Evolutionary conservation across 2,888 invertebrate species (phyloP), one percentile per base, ranked within the genome.

Genomic region (Diaprepes abbreviatus): DNA sequence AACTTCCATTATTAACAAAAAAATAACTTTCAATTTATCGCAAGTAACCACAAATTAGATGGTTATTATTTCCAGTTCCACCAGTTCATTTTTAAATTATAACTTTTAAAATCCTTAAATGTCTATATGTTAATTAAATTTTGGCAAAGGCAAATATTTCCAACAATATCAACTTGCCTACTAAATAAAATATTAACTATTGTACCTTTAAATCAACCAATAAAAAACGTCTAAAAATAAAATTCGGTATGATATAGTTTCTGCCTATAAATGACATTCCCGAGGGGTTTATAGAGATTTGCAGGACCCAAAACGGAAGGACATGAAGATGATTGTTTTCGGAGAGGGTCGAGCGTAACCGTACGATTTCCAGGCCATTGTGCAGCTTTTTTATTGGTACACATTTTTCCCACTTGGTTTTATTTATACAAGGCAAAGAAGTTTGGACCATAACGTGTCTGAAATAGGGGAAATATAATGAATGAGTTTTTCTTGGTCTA

Each of bases 311-410:
- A 58, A 65, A 65, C 72, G 73, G 67, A 63, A 73, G 71, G 60
- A 68, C 43, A 67, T 74, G 72, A 17, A 40, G 75, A 75, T 76
- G 77, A 78, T 77, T 75, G 76, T 75, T 75, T 74, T 75, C 71
- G 72, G 74, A 76, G 75, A 73, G 72, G 72, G 69, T 64, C 71
- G 72, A 74, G 75, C 74, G 72, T 62, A 70, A 65, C 54, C 57
- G 57, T 45, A 66, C 74, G 76, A 75, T 78, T 79, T 78, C 78
- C 78, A 75, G 75, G 74, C 78, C 78, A 78, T 78, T 78, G 77
- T 78, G 74, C 75, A 74, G 75, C 74, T 75, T 76, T 76, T 77
- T 78, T 78, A 78, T 79, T 74, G 77, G 74, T 72, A 73, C 72
- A 75, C 75, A 74, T 74, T 75, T 75, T 75, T 78, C 76, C 76